A percentile compares a stretch with the other conserved stretches of the same genome.
Evolutionary conservation across 2,797 vertebrate genomes (phyloP).

Genomic region (Helostoma temminkii): DNA sequence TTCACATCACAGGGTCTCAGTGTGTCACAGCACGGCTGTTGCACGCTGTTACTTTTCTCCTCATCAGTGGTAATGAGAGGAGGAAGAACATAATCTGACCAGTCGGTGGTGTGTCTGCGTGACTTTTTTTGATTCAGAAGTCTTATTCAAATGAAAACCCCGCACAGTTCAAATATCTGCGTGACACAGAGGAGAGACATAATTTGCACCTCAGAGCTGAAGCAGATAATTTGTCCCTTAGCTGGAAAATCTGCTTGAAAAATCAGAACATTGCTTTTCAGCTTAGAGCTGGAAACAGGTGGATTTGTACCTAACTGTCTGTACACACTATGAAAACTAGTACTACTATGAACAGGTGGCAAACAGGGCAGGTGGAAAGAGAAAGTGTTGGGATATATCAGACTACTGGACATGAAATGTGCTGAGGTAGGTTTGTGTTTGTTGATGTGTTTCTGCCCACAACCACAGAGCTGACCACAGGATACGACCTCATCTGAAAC

Average conservation of each 20-base stretch:
- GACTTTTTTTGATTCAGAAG: not conserved
- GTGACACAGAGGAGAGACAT: not conserved
- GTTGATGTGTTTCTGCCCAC: not conserved
- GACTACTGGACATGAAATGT: not conserved
- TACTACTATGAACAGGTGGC: not conserved
- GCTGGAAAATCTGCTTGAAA: not conserved
- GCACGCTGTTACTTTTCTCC: not conserved
- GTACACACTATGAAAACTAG: slow-evolving; percentile 2
- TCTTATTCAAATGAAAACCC: slow-evolving; percentile 11
- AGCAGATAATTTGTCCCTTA: slow-evolving; percentile 12
- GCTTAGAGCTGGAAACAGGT: not conserved
- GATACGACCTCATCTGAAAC: slow-evolving; percentile 10
- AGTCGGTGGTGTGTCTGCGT: slow-evolving; percentile 7
- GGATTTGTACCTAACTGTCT: not conserved
- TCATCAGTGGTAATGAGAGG: slow-evolving; percentile 25
- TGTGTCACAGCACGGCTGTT: not conserved
- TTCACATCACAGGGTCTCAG: not conserved
- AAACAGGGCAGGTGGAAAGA: not conserved
- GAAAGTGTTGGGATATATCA: not conserved
- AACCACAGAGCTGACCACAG: slow-evolving; percentile 10
- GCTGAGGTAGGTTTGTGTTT: not conserved
- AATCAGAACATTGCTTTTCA: slow-evolving; percentile 8
- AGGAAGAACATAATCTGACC: slow-evolving; percentile 10
- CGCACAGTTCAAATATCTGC: slow-evolving; percentile 12
- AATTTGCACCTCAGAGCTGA: not conserved